Conservation (phyloP, 2,888 invertebrate genomes). For the Drosophila parthenogenetica region DNA sequence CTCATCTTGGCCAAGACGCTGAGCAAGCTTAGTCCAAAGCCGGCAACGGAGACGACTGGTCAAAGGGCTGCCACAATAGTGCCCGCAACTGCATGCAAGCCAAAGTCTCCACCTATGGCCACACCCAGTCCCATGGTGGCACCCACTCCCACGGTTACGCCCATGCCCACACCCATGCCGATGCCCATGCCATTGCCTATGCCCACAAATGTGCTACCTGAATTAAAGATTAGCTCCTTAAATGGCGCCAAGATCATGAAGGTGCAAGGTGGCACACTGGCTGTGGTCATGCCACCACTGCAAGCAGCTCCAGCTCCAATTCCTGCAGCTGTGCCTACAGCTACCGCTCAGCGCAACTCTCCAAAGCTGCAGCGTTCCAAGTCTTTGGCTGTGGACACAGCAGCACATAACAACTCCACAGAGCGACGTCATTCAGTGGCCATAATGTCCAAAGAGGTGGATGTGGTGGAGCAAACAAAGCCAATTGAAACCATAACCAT, state of each 20-base stretch:
- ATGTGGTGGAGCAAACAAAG: slow-evolving; percentile 55
- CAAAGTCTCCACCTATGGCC: neutral
- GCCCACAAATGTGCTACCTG: slow-evolving; percentile 11
- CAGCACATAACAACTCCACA: slow-evolving; percentile 8
- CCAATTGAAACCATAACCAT: slow-evolving; percentile 71
- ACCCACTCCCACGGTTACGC: neutral
- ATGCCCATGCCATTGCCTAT: slow-evolving; percentile 11
- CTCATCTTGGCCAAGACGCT: slow-evolving; percentile 36
- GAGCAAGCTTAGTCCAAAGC: slow-evolving; percentile 5
- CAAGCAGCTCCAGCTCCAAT: neutral
- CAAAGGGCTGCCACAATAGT: neutral
- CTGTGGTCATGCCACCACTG: slow-evolving; percentile 30
- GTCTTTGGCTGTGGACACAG: slow-evolving; percentile 44
- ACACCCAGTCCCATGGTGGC: neutral
- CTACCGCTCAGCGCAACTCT: slow-evolving; percentile 1
- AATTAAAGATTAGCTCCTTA: slow-evolving; percentile 31
- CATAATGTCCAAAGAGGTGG: slow-evolving; percentile 69
- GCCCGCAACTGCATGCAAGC: neutral
- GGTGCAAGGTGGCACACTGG: slow-evolving; percentile 10
- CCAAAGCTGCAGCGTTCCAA: slow-evolving; percentile 65
- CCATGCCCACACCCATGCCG: slow-evolving; percentile 8
- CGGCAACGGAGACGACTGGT: neutral
- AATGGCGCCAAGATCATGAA: slow-evolving; percentile 45
- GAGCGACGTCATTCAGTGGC: slow-evolving; percentile 68
- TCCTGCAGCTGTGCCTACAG: neutral